Evolutionary conservation across 2,797 vertebrate genomes (phyloP), one percentile per base, ranked within the genome.

Genomic region (Leptodactylus fallax): DNA sequence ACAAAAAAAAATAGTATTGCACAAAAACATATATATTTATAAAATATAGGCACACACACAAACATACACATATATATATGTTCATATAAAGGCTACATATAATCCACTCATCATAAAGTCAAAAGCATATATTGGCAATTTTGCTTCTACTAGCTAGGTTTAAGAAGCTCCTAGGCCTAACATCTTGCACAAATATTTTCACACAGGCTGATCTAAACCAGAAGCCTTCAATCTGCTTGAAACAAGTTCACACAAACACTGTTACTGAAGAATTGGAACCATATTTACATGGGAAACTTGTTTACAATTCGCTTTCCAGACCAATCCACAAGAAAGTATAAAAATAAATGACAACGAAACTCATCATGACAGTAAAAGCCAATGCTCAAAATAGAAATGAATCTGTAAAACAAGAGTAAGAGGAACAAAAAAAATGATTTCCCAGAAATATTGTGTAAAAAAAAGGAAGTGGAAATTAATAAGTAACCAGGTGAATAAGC

Each of bases 391-490:
- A 93, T 87, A 3, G 89, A 91, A 89, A 81, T 9, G 67, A 51
- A 61, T 58, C 1, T 63, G 69, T 27, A 82, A 60, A 81, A 21
- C 36, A 36, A 85, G 53, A 11, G 85, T 3, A 90, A 91, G 88
- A 27, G 12, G 91, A 94, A 93, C 90, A 91, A 87, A 7, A 72
- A 67, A 47, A 56, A 55, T 11, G 63, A 77, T 90, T 94, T 94
- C 93, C 92, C 92, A 92, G 90, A 93, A 94, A 91, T 85, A 56
- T 67, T 87, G 83, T 81, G 56, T 65, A 16, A 63, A 60, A 19
- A 85, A 91, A 93, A 91, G 92, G 93, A 95, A 94, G 91, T 90
- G 83, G 16, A 91, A 91, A 76, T 89, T 90, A 90, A 8, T 81
- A 88, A 53, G 85, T 88, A 90, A 90, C 89, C 47, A 85, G 86